phyloP scores from a whole-genome alignment of 1,140 invertebrate species.

The Zophobas atratus region DNA sequence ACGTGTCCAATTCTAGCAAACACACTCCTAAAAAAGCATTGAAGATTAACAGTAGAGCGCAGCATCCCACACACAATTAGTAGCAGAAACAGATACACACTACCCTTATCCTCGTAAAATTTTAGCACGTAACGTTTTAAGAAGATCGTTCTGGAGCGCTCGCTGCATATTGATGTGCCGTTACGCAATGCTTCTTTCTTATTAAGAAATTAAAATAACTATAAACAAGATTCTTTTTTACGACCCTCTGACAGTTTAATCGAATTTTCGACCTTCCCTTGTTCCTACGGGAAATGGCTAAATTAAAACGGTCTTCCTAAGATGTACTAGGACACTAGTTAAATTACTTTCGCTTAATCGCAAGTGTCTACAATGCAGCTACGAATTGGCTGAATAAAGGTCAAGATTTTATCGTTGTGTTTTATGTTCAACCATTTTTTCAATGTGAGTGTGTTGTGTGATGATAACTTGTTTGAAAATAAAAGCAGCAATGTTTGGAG shows the following conservation, averaged over 20 bases:
- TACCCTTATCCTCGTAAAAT: constrained; percentile 17
- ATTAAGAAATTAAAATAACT: constrained; percentile 41
- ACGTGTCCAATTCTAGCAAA: too few relatives aligned
- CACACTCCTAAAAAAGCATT: constrained; percentile 16
- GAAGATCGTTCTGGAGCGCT: constrained; percentile 15
- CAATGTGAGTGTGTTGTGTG: too few relatives aligned
- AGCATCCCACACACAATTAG: constrained; percentile 35
- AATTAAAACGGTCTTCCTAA: constrained; percentile 22
- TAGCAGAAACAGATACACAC: constrained; percentile 34
- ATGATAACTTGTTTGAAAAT: too few relatives aligned
- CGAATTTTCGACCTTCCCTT: constrained; percentile 17
- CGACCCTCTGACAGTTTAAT: constrained; percentile 30
- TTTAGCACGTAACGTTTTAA: constrained; percentile 40
- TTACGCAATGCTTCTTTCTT: constrained; percentile 37
- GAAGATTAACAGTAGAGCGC: constrained; percentile 27
- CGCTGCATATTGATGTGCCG: constrained; percentile 19
- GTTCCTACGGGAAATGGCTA: constrained; percentile 17
- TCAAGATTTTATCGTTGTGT: background rate
- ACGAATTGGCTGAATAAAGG: background rate
- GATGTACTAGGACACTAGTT: constrained; percentile 22
- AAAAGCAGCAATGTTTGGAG: too few relatives aligned
- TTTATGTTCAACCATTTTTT: background rate
- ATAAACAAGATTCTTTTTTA: constrained; percentile 18
- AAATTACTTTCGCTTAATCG: constrained; percentile 22
- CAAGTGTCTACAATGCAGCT: background rate